Conservation (phyloP, 2,797 vertebrate genomes). For the Pteronotus mesoamericanus region DNA sequence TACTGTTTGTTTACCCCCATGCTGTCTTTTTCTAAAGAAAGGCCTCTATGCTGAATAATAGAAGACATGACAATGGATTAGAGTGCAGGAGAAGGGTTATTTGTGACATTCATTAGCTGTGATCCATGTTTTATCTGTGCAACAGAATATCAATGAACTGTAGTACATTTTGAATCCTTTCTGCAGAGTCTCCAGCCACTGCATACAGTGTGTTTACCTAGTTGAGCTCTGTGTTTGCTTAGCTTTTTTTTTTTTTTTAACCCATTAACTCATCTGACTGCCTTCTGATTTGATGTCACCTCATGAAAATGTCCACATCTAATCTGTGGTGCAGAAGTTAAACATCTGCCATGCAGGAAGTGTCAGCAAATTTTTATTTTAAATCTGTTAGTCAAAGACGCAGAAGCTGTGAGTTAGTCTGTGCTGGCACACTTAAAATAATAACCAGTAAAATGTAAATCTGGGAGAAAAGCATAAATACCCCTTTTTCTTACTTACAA, state of each 20-base stretch:
- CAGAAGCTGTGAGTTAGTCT: constrained; percentile 44
- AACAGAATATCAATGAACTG: constrained; percentile 78
- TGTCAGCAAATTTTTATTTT: constrained; percentile 70
- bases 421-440: constrained; percentile 52
- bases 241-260: constrained; percentile 57
- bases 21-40: constrained; percentile 79
- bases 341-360: constrained; percentile 71
- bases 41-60: constrained; percentile 82
- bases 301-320: constrained; percentile 70
- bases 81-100: constrained; percentile 74
- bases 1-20: constrained; percentile 80
- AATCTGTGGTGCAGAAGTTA: constrained; percentile 71
- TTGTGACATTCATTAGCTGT: constrained; percentile 77
- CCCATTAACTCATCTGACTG: constrained; percentile 73
- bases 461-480: constrained; percentile 54
- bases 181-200: constrained; percentile 71
- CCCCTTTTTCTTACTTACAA: constrained; percentile 31
- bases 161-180: constrained; percentile 76
- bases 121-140: constrained; percentile 79
- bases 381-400: constrained; percentile 65
- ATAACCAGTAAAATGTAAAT: constrained; percentile 65
- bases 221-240: constrained; percentile 76
- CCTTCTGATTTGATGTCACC: constrained; percentile 68
- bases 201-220: constrained; percentile 79
- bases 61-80: constrained; percentile 73